Base-by-base conservation (phyloP, 1,140 invertebrate species). In the Periplaneta americana region DNA sequence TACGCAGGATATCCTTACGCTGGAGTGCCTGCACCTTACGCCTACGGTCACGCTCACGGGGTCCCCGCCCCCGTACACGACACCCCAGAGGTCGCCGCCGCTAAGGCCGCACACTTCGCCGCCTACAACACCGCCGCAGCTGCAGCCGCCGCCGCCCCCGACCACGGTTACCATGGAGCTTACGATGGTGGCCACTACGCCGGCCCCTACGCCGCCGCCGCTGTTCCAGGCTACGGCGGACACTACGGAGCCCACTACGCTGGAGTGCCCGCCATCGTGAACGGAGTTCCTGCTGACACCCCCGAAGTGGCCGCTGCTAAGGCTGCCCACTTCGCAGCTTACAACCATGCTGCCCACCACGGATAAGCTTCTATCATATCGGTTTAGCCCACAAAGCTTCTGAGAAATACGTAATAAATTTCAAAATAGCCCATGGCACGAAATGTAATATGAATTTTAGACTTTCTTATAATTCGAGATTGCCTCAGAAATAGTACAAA, bases 11-110 rank as follows among this genome's bases (percentile, higher is more conserved):
- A 66, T n/a, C 48, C 48, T n/a, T 66, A 66, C 22, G 48, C 8
- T 5, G 22, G 22, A 11, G 48, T 4, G 22, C 48, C 48, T 9
- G 48, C 6, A 8, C 48, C 48, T 6, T 0, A 8, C 2, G 22
- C 13, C 9, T n/a, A 22, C 28, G 39, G 13, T 18, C 6, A 28
- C 22, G 2, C 22, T 28, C 22, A 66, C 48, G 48, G 6, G 2
- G 48, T n/a, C 22, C 48, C 48, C 22, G 0, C 11, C 6, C 48
- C 48, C 22, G 48, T 87, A 0, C 84, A 85, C 0, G 91, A 92
- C 83, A 91, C 91, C 5, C 90, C 91, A 37, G 92, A 92, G 86
- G 91, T 92, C 9, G 48, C 48, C n/a, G 48, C 48, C n/a, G 48
- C 48, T 1, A n/a, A 22, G 22, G 48, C 48, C 1, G 48, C 48